Percentiles rank a stretch among this genome's conserved stretches.
These are phyloP conservation scores for Drosophila monieri DNA, from an alignment of 2,888 invertebrate genomes.

Conservation along the genomic window DNA sequence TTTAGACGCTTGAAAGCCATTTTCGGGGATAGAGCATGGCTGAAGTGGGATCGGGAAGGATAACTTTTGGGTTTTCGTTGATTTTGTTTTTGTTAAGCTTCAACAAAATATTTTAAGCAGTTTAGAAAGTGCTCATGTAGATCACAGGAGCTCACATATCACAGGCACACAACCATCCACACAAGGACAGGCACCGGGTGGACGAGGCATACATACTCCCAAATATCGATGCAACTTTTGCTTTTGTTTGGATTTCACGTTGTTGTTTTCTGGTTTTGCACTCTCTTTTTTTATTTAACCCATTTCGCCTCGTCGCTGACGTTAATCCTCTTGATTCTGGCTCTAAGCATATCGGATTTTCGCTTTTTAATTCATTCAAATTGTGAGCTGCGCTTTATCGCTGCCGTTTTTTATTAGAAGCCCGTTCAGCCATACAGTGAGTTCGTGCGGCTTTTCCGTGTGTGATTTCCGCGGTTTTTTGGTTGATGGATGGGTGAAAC, in stretches of 20 bases:
- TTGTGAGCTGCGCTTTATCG: constrained; percentile 31
- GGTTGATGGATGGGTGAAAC: constrained; percentile 12
- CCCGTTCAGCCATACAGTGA: neutral
- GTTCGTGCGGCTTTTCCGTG: constrained; percentile 5
- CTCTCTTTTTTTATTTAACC: neutral
- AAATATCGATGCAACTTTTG: constrained; percentile 59
- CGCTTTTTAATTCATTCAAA: constrained; percentile 55
- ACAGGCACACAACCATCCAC: constrained; percentile 32
- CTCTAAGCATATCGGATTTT: constrained; percentile 53
- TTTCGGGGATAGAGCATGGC: constrained; percentile 45
- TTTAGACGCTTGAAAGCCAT: constrained; percentile 62
- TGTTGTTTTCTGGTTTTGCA: constrained; percentile 1
- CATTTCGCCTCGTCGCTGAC: constrained; percentile 6
- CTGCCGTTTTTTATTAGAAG: neutral
- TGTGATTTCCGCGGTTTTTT: constrained; percentile 16
- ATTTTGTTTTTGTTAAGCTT: constrained; percentile 63
- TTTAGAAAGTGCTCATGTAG: constrained; percentile 62
- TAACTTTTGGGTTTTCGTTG: constrained; percentile 65
- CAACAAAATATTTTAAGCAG: constrained; percentile 76
- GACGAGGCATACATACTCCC: neutral
- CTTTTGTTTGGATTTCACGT: constrained; percentile 29
- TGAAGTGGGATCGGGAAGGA: constrained; percentile 13
- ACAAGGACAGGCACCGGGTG: neutral
- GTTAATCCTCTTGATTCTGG: constrained; percentile 51
- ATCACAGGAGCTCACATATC: constrained; percentile 56